Base-by-base conservation (phyloP, 2,888 invertebrate species). In the Strigamia transsilvanica region DNA sequence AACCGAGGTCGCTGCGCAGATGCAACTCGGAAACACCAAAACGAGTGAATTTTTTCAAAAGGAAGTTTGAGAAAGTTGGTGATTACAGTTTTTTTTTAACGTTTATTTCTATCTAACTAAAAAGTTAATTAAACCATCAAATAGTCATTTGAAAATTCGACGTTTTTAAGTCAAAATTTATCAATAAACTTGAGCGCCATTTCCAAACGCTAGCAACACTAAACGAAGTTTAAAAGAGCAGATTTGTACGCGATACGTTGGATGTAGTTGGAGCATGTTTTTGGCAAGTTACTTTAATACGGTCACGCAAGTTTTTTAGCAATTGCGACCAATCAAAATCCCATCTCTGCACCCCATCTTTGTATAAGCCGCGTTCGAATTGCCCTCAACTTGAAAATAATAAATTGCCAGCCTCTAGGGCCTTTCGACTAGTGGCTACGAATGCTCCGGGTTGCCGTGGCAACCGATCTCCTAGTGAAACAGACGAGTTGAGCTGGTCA, bases 261-360 rank as follows among this genome's bases (percentile, higher is more conserved):
- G 46, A 46, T 46, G n/a, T 46, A 5, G 46, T 46, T 13, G 46
- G 46, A 12, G 46, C 46, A 46, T 46, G 15, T 46, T 46, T 46
- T 46, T 46, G 15, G 46, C n/a, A n/a, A n/a, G 13, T 46, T 46
- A 18, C 56, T 56, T 56, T 46, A 56, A 56, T 56, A 56, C 56
- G 15, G 56, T 56, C 56, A 56, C 56, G 56, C 56, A 56, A 56
- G 56, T 56, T 56, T 56, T n/a, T 21, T 56, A n/a, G 56, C 56
- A 56, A 56, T 56, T 56, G 56, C 56, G 56, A 56, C 56, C 56
- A 56, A 56, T 56, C 56, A 56, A 56, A 56, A 56, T 56, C 56
- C 56, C 56, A 56, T 56, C 56, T 56, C 46, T 56, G 56, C 56
- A 18, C 56, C 56, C 56, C 56, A 56, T 56, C 56, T 56, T 56